Evolutionary conservation across 92 coral and sea anemone species (phyloP).

Genomic region (Parazoanthus swiftii): DNA sequence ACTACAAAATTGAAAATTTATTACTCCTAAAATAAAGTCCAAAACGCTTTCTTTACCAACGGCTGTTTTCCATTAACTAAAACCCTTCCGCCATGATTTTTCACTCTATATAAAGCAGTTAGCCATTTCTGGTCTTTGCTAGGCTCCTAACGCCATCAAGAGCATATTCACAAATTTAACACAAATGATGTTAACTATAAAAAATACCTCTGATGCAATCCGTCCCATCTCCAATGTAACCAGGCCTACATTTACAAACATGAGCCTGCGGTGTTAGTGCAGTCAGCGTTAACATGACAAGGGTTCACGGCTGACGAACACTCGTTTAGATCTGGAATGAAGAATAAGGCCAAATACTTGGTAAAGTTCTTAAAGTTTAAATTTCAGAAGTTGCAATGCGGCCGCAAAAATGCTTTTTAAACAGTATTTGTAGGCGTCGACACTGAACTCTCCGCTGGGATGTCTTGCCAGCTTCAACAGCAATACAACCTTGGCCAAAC

Average conservation of each 20-base stretch:
- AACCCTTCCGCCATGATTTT: no score
- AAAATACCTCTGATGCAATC: not conserved
- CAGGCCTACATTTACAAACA: conserved; percentile 29
- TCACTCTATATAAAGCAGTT: no score
- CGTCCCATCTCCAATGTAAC: conserved; percentile 16
- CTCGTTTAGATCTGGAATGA: conserved; percentile 19
- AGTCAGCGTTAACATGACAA: conserved; percentile 19
- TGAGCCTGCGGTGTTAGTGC: conserved; percentile 22
- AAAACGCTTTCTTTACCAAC: no score
- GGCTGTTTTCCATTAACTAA: no score
- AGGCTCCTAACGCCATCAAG: no score
- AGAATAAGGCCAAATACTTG: not conserved
- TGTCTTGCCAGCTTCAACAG: no score
- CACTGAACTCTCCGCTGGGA: no score
- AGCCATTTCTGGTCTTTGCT: not conserved
- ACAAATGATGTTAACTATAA: not conserved
- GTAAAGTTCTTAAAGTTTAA: not conserved
- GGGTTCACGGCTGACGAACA: not conserved
- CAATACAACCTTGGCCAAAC: no score
- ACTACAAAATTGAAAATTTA: no score
- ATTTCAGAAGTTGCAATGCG: no score
- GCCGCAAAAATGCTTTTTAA: not conserved
- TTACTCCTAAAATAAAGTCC: no score
- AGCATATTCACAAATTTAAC: not conserved
- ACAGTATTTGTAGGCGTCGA: not conserved